Base-by-base conservation (phyloP, 1,140 invertebrate species). In the Neodiprion lecontei region DNA sequence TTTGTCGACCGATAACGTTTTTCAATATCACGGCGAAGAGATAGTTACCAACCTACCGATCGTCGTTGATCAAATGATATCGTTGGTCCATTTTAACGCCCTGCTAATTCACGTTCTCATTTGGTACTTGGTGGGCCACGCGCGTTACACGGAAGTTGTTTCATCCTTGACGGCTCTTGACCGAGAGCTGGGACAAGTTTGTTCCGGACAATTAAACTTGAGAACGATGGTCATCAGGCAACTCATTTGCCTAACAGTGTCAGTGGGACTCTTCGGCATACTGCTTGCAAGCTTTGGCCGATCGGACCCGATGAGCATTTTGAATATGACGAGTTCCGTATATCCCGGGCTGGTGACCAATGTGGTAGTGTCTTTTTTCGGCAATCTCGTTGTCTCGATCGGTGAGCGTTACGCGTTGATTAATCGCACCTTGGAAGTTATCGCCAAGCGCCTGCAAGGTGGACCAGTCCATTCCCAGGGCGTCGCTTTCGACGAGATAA, bases 401-500 rank as follows among this genome's bases (percentile, higher is more conserved):
- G 53, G 53, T 61, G 53, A 61, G 11, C 53, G 53, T 61, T 61
- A 61, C 53, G 53, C 53, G 53, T 61, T 61, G 53, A 61, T 61
- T 61, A 61, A 61, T 61, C 9, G 11, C n/a, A 17, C 53, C 53
- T 61, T 61, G 53, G n/a, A 61, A 61, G 9, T 5, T 14, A 61
- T 61, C n/a, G 53, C 11, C 11, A 61, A 61, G n/a, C 8, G n/a
- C 28, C 28, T 40, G 28, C 28, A 40, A 14, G 53, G 8, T 12
- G n/a, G n/a, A 9, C 11, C 11, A 8, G 5, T 7, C 28, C 28
- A 40, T 17, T 12, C 53, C n/a, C 11, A 17, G 53, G 53, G 11
- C n/a, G 53, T 17, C 2, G n/a, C 11, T 12, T 61, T 61, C 11
- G 53, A 61, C n/a, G 53, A 61, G 53, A 5, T 17, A 61, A 14